A percentile compares a stretch with the other conserved stretches of the same genome.
These are phyloP conservation scores for Agrilus cyanescens DNA, from an alignment of 2,888 invertebrate genomes.

Conservation along the genomic window DNA sequence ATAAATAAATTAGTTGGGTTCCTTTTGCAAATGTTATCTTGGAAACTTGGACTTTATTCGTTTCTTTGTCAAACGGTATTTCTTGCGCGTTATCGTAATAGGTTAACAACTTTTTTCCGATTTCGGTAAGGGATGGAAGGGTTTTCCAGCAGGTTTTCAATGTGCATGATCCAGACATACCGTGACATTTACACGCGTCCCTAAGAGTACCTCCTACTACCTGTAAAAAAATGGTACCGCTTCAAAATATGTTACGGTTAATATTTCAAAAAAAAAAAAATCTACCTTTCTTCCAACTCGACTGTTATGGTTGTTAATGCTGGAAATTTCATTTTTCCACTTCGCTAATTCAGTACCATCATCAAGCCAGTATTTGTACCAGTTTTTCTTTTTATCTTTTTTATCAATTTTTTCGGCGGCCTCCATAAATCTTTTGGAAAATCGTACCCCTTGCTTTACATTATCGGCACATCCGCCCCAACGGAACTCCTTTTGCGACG, in stretches of 20 bases:
- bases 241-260: no score
- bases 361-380: constrained; percentile 33
- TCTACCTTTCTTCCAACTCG: constrained; percentile 63
- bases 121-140: constrained; percentile 45
- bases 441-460: constrained; percentile 58
- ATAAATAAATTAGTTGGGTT: constrained; percentile 60
- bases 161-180: constrained; percentile 72
- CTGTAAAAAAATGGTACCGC: constrained; percentile 31
- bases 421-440: constrained; percentile 62
- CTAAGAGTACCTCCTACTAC: constrained; percentile 48
- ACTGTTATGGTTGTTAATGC: constrained; percentile 68
- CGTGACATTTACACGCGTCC: constrained; percentile 71
- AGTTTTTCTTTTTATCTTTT: constrained; percentile 31
- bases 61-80: constrained; percentile 22
- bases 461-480: constrained; percentile 86
- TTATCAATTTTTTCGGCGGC: constrained; percentile 42
- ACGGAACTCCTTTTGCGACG: constrained; percentile 58
- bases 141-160: constrained; percentile 74
- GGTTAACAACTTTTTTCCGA: constrained; percentile 45
- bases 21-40: constrained; percentile 33
- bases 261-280: no score
- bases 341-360: constrained; percentile 34
- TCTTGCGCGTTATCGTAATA: constrained; percentile 46
- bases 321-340: constrained; percentile 45
- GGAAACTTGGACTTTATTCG: constrained; percentile 27